Percentiles rank a stretch among this genome's conserved stretches.
These are phyloP conservation scores for Mola mola DNA, from an alignment of 2,113 vertebrate species.

Conservation along the genomic window DNA sequence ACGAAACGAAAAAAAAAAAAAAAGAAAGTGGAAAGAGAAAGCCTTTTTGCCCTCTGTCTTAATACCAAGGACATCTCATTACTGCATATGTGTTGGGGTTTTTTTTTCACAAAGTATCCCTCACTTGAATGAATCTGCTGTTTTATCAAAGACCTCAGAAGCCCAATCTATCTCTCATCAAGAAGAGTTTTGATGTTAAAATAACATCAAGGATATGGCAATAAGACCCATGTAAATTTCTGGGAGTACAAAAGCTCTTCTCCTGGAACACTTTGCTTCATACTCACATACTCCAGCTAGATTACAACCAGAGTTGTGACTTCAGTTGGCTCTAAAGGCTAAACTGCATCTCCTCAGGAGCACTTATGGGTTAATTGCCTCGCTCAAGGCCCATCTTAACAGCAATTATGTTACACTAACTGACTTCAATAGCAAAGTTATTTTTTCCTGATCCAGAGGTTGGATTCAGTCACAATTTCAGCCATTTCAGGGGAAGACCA, in stretches of 20 bases:
- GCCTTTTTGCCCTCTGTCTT: neutral
- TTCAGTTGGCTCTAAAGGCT: neutral
- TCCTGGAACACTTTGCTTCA: no score
- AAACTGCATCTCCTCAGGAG: constrained; percentile 9
- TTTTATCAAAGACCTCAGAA: constrained; percentile 27
- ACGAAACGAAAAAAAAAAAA: neutral
- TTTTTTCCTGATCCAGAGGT: no score
- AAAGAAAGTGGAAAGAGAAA: neutral
- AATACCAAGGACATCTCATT: constrained; percentile 22
- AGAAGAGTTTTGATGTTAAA: neutral
- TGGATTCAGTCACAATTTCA: no score
- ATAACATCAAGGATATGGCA: constrained; percentile 6
- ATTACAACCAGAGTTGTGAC: no score
- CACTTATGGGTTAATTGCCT: constrained; percentile 17
- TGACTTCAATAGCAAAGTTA: neutral
- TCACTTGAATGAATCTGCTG: neutral
- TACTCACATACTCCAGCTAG: no score
- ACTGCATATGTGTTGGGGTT: constrained; percentile 4
- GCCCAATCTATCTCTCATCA: constrained; percentile 1
- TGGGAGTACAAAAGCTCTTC: no score
- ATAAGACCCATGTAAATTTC: neutral
- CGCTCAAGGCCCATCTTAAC: constrained; percentile 28
- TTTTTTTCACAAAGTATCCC: neutral
- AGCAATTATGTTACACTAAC: constrained; percentile 1
- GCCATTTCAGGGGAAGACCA: no score